Base-by-base conservation (phyloP, 2,113 vertebrate genomes). In the Catharus bicknelli region DNA sequence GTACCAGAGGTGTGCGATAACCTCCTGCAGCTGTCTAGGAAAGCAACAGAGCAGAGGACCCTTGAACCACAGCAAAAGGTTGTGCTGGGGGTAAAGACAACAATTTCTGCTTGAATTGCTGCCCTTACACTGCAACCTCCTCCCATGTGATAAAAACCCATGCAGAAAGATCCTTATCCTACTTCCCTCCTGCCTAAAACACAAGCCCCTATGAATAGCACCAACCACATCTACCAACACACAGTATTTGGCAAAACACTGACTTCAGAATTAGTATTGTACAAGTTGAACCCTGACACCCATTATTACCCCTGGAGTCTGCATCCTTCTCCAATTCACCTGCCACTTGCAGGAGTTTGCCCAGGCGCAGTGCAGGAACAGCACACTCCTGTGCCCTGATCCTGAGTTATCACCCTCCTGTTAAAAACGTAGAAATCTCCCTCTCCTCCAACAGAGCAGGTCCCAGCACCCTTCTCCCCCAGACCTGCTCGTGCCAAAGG, bases 371-470 rank as follows among this genome's bases (percentile, higher is more conserved):
- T 9, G 11, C 40, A 25, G 55, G 29, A 50, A 40, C 32, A 5
- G 32, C 0, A 2, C 14, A 16, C 15, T 16, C 76, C 3, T 1
- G n/a, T 0, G 0, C 32, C 55, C 7, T 5, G 14, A n/a, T 3
- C 13, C 42, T 23, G 59, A 72, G 45, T 11, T 47, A 20, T 9
- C 23, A n/a, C 7, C 15, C n/a, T 54, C 51, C n/a, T 21, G 22
- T 7, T 22, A 45, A 18, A 83, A 82, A 68, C 9, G 43, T 36
- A 36, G 34, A 59, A 36, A 87, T 12, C 45, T 79, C 51, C 15
- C 59, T 57, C 54, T 42, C 36, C 43, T 82, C n/a, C 27, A 16
- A 42, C 17, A 73, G 47, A 86, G 45, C 20, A 7, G 9, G 26
- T 40, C 40, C 40, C 47, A 20, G 19, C 2, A 7, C 6, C 27